Evolutionary conservation across 2,113 vertebrate species (phyloP), one percentile per base, ranked within the genome.

Genomic region (Ageneiosus marmoratus): DNA sequence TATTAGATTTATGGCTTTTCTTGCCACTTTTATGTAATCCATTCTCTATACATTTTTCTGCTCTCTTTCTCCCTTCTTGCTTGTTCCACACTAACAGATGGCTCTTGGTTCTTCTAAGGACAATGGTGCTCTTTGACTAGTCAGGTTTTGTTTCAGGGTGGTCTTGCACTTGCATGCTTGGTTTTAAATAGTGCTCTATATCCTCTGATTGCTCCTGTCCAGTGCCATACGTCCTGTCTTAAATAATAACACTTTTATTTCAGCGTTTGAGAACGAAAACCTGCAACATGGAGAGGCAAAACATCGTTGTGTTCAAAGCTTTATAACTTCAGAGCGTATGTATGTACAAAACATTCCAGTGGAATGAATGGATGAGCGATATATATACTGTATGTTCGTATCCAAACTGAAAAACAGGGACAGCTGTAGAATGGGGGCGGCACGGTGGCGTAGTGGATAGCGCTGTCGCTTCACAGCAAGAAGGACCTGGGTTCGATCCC

Each of bases 101-200:
- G 84, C 80, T 89, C 86, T 89, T 91, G 69, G 87, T 89, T 85
- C 79, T 74, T 27, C 58, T 24, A 24, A 67, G 27, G 81, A 94
- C 92, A 94, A 93, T 90, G 88, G 69, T 3, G 37, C 34, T 87
- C 87, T 92, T 91, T 92, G 82, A 91, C 82, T 6, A 77, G 72
- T 70, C 85, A 83, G 79, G 79, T 79, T 91, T 60, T 69, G 34
- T n/a, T 46, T 63, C 62, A 53, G 84, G 91, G 92, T 92, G 91
- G 92, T 85, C 86, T 89, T 87, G 79, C 60, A 34, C 65, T 24
- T 82, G 51, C 74, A 56, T 44, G 81, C 73, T 77, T 55, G 34
- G 51, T 48, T 63, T 67, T 83, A 65, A 86, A 86, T 56, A 62
- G 85, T 37, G 41, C 50, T 74, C 80, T 83, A 50, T 75, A 82